Evolutionary conservation across 2,888 invertebrate genomes (phyloP).

Genomic region (Aplocera efformata): DNA sequence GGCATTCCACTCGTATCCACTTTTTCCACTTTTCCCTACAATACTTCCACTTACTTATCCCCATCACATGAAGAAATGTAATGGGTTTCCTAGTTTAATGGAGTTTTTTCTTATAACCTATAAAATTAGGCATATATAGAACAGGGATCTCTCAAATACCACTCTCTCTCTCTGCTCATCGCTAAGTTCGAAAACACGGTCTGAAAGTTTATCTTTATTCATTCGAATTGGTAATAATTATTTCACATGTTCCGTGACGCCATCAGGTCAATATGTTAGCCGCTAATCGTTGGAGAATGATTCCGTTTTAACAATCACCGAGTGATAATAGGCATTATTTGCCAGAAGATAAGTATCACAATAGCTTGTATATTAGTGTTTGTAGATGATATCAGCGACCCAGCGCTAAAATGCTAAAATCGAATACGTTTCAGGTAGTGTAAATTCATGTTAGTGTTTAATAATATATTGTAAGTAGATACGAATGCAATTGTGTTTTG

Average conservation of each 20-base stretch:
- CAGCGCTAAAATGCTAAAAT: conserved; percentile 34
- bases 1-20: no score
- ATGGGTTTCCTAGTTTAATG: no score
- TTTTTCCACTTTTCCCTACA: no score
- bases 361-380: conserved; percentile 27
- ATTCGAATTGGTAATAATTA: no score
- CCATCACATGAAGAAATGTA: no score
- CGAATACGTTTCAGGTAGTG: conserved; percentile 29
- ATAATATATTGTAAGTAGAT: conserved; percentile 22
- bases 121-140: no score
- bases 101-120: no score
- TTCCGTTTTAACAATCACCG: conserved; percentile 14
- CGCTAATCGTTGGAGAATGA: conserved; percentile 20
- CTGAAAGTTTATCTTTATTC: no score
- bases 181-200: no score
- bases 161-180: no score
- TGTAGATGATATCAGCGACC: conserved; percentile 28
- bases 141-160: no score
- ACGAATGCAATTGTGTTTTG: conserved; percentile 28
- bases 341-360: conserved; percentile 17
- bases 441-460: conserved; percentile 19
- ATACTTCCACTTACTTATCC: no score
- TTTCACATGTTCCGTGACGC: conserved; percentile 25
- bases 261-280: conserved; percentile 10
- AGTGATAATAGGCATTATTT: conserved; percentile 18